phyloP scores from a whole-genome alignment of 2,797 vertebrate genomes.

The Anomalospiza imberbis region DNA sequence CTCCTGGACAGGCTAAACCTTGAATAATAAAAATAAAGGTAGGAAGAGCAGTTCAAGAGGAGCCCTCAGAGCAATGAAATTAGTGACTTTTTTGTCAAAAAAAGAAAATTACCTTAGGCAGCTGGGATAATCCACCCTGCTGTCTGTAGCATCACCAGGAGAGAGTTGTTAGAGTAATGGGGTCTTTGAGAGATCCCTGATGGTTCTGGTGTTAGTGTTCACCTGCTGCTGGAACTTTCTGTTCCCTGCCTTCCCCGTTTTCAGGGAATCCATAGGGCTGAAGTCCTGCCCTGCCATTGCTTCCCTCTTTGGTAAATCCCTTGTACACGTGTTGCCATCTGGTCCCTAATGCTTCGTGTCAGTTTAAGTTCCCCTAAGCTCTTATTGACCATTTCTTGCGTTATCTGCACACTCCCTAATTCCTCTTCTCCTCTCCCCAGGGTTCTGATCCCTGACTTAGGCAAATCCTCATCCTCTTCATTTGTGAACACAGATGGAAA shows the following conservation, averaged over 20 bases:
- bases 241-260: neutral
- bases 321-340: neutral
- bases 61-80: neutral
- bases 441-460: constrained; percentile 31
- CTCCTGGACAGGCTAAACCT: neutral
- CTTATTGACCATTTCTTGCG: constrained; percentile 8
- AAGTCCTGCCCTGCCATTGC: neutral
- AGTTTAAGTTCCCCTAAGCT: constrained; percentile 2
- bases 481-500: constrained; percentile 19
- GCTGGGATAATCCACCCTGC: neutral
- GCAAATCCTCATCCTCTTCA: constrained; percentile 42
- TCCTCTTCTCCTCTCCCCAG: neutral
- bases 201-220: neutral
- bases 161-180: neutral
- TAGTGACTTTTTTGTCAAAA: neutral
- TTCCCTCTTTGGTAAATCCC: neutral
- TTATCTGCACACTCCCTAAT: neutral
- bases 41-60: neutral
- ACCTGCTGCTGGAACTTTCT: neutral
- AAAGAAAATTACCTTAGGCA: neutral
- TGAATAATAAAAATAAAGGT: neutral
- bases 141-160: neutral
- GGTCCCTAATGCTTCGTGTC: neutral
- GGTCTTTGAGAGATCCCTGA: neutral
- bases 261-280: neutral